These are phyloP conservation scores for Plagodis pulveraria DNA, from an alignment of 2,888 invertebrate species.

Conservation along the genomic window DNA sequence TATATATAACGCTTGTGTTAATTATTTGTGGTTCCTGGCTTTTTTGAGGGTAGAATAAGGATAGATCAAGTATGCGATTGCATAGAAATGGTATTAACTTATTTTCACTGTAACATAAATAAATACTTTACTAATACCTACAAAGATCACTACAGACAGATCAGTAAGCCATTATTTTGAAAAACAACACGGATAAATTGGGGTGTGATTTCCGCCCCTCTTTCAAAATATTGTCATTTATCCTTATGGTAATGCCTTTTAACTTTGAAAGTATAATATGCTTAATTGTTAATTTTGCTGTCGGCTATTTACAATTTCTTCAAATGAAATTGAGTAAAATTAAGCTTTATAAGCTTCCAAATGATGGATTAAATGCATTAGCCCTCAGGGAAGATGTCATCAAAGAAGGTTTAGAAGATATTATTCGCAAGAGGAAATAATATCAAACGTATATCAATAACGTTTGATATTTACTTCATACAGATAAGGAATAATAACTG, in stretches of 20 bases:
- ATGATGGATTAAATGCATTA: conserved; percentile 31
- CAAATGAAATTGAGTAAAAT: conserved; percentile 32
- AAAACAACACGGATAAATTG: conserved; percentile 35
- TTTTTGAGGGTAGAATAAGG: too few relatives aligned
- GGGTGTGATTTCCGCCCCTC: conserved; percentile 41
- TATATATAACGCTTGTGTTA: too few relatives aligned
- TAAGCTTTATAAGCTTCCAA: conserved; percentile 25
- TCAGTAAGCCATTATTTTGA: conserved; percentile 30
- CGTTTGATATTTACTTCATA: too few relatives aligned
- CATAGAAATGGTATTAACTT: too few relatives aligned
- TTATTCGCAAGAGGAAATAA: not conserved
- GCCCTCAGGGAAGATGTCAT: conserved; percentile 21
- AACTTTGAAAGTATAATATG: conserved; percentile 52
- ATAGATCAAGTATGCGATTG: too few relatives aligned
- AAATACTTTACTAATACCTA: not conserved
- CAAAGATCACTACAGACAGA: conserved; percentile 9
- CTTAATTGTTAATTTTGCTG: conserved; percentile 56
- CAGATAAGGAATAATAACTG: too few relatives aligned
- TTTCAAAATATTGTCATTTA: conserved; percentile 55
- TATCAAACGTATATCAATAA: too few relatives aligned
- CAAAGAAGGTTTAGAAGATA: conserved; percentile 24
- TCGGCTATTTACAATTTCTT: conserved; percentile 47
- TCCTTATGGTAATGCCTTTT: conserved; percentile 53
- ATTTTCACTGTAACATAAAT: not conserved
- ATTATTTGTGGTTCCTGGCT: too few relatives aligned